phyloP scores from a whole-genome alignment of 2,797 vertebrate genomes.

The Cephalopachus bancanus region DNA sequence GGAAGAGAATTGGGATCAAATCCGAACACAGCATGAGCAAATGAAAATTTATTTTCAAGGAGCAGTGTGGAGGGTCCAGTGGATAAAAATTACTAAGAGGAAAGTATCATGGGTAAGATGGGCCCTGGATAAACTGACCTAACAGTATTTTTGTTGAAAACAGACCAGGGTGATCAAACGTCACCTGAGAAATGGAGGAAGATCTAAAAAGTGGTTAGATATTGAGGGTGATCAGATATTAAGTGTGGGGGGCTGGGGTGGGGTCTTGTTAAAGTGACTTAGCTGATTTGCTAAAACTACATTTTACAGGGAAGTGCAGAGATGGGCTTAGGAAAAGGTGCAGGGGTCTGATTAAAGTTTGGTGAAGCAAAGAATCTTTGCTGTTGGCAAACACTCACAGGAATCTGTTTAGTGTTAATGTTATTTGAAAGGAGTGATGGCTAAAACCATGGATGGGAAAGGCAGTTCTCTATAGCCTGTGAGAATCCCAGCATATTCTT shows the following conservation, averaged over 20 bases:
- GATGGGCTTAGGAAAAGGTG: not conserved
- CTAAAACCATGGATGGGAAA: not conserved
- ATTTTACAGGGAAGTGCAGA: not conserved
- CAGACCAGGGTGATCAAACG: not conserved
- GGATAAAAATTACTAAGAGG: not conserved
- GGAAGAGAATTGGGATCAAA: not conserved
- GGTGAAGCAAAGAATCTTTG: not conserved
- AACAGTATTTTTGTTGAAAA: not conserved
- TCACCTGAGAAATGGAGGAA: no score
- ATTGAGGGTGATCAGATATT: not conserved
- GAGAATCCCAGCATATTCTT: not conserved
- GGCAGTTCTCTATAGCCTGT: accelerated
- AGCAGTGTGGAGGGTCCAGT: not conserved
- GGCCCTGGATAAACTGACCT: not conserved
- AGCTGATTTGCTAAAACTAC: not conserved
- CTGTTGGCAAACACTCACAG: not conserved
- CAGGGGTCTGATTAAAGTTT: not conserved
- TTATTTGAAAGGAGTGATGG: not conserved
- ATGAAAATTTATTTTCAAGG: not conserved
- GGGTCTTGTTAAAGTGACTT: not conserved
- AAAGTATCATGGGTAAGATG: not conserved
- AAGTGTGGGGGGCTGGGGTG: not conserved
- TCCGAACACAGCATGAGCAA: not conserved
- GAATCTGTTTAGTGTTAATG: not conserved
- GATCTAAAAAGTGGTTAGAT: not conserved